These are phyloP conservation scores for Poeciliopsis turneri DNA, from an alignment of 2,797 vertebrate species.

Conservation along the genomic window DNA sequence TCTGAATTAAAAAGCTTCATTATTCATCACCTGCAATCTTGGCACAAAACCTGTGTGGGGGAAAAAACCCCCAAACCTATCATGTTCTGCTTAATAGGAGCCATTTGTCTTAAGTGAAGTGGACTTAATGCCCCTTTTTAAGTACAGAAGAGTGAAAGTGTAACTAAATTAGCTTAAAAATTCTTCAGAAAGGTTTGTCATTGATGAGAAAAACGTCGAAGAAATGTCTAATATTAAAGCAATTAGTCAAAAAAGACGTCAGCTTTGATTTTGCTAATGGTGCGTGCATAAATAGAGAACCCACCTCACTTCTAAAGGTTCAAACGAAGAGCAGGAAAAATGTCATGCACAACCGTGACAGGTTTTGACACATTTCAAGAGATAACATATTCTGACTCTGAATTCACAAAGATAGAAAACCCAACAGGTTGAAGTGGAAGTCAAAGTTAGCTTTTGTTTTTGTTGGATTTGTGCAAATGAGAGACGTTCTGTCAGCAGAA, in stretches of 20 bases:
- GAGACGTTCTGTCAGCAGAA: neutral
- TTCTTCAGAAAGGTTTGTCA: neutral
- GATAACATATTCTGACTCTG: neutral
- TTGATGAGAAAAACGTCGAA: neutral
- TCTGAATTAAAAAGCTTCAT: slow-evolving; percentile 65
- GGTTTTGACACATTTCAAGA: neutral
- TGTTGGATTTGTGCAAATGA: neutral
- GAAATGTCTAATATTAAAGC: neutral
- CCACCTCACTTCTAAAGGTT: neutral
- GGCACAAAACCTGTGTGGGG: slow-evolving; percentile 16
- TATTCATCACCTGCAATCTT: slow-evolving; percentile 61
- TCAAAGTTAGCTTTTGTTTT: neutral
- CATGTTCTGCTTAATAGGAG: slow-evolving; percentile 30
- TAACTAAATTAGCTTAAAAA: neutral
- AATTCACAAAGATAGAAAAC: neutral
- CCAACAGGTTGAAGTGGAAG: neutral
- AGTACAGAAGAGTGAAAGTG: neutral
- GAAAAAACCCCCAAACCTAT: neutral
- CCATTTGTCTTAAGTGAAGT: slow-evolving; percentile 24
- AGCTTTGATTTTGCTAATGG: neutral
- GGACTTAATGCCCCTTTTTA: slow-evolving; percentile 10
- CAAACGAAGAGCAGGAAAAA: neutral
- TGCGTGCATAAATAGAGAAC: neutral
- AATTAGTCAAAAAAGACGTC: neutral
- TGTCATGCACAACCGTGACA: too few relatives aligned